Conservation (phyloP, 2,113 vertebrate genomes). For the Plecotus auritus region DNA sequence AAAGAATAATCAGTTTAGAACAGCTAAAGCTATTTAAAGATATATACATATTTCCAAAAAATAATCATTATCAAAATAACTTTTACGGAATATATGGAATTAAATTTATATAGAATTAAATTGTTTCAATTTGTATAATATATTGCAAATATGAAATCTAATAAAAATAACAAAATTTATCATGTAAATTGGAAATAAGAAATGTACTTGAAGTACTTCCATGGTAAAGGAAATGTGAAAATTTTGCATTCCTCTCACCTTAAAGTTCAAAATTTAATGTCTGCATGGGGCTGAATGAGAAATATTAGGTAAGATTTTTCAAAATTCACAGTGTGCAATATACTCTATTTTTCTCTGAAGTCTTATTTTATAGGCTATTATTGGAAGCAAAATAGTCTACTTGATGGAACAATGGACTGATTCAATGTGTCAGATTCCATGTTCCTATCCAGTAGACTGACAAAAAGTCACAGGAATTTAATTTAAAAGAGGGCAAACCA, state of each 20-base stretch:
- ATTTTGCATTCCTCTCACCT: slow-evolving; percentile 21
- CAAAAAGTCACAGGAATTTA: slow-evolving; percentile 67
- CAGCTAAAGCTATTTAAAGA: background rate
- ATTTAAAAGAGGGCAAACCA: slow-evolving; percentile 68
- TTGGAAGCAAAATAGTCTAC: slow-evolving; percentile 56
- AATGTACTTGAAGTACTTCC: background rate
- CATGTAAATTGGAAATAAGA: slow-evolving; percentile 7
- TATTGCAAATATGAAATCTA: background rate
- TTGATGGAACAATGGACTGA: slow-evolving; percentile 66
- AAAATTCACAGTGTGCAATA: slow-evolving; percentile 35
- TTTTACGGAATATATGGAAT: background rate
- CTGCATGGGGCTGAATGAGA: background rate
- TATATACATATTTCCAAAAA: background rate
- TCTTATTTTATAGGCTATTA: slow-evolving; percentile 64
- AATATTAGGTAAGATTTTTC: slow-evolving; percentile 53
- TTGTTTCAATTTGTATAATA: background rate
- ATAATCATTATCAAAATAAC: background rate
- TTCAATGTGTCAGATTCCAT: slow-evolving; percentile 67
- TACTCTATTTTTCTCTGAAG: slow-evolving; percentile 70
- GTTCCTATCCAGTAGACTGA: slow-evolving; percentile 65
- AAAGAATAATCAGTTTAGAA: background rate
- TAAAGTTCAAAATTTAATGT: slow-evolving; percentile 33
- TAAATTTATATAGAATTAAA: slow-evolving; percentile 16
- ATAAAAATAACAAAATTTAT: background rate
- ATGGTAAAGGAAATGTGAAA: background rate